phyloP scores from a whole-genome alignment of 2,797 vertebrate species.

The Helostoma temminkii region DNA sequence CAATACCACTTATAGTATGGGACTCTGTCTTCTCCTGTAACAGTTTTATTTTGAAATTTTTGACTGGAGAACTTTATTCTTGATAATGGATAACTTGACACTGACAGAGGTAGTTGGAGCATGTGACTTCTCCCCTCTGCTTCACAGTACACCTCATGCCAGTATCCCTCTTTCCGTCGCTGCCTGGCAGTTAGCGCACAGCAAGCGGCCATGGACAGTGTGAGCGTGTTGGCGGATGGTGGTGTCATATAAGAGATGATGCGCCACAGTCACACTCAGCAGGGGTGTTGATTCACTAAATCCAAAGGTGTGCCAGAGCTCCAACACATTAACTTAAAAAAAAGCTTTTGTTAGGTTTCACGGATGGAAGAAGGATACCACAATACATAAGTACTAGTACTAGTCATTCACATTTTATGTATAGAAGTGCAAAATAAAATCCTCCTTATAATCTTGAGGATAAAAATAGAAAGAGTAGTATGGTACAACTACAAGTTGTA shows the following conservation, averaged over 20 bases:
- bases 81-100: slow-evolving; percentile 67
- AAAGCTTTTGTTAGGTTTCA: slow-evolving; percentile 44
- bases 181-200: slow-evolving; percentile 45
- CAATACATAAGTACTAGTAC: neutral
- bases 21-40: neutral
- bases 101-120: slow-evolving; percentile 64
- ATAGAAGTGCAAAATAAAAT: neutral
- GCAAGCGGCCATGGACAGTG: slow-evolving; percentile 33
- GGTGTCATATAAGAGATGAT: slow-evolving; percentile 56
- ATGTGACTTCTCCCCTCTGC: slow-evolving; percentile 71
- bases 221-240: slow-evolving; percentile 24
- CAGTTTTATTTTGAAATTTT: slow-evolving; percentile 75
- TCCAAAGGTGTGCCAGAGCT: slow-evolving; percentile 53
- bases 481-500: neutral
- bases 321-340: slow-evolving; percentile 55
- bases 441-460: neutral
- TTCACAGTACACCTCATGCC: slow-evolving; percentile 51
- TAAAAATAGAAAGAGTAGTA: neutral
- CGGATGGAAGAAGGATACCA: slow-evolving; percentile 24
- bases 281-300: slow-evolving; percentile 59
- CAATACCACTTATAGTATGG: neutral
- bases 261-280: slow-evolving; percentile 56
- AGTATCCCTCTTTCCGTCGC: slow-evolving; percentile 41
- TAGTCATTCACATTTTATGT: slow-evolving; percentile 13
- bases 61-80: slow-evolving; percentile 44